Evolutionary conservation across 2,888 invertebrate species (phyloP).

Genomic region (Creontiades dilutus): DNA sequence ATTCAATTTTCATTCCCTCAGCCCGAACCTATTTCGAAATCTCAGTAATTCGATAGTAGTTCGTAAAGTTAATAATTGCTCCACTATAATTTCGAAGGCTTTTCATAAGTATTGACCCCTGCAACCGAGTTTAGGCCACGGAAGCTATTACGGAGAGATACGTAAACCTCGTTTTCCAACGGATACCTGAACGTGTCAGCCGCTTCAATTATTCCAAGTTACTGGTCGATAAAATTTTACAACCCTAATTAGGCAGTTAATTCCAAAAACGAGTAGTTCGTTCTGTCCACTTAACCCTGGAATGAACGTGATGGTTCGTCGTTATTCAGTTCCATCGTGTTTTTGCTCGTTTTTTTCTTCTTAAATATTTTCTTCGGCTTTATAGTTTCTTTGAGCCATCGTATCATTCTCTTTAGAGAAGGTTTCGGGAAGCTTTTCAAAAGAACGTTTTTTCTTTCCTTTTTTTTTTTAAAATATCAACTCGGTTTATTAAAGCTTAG

Average conservation of each 20-base stretch:
- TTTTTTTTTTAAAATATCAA: no score
- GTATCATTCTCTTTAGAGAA: conserved; percentile 13
- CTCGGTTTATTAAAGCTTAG: conserved; percentile 13
- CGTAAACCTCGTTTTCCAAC: no score
- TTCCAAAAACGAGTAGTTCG: conserved; percentile 19
- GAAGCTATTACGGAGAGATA: no score
- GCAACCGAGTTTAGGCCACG: no score
- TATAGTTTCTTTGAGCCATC: background rate
- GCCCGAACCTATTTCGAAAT: no score
- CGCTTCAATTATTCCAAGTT: background rate
- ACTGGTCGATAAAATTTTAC: conserved; percentile 19
- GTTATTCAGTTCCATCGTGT: background rate
- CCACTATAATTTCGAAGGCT: no score
- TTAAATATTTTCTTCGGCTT: background rate
- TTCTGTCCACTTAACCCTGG: conserved; percentile 18
- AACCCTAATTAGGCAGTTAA: conserved; percentile 4
- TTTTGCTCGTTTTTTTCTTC: background rate
- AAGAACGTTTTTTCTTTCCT: background rate
- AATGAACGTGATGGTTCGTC: background rate
- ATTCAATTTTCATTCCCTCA: no score
- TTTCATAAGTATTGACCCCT: no score
- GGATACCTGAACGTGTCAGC: no score
- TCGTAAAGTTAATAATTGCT: no score
- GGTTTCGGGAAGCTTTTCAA: conserved; percentile 2
- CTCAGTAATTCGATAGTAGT: no score